phyloP scores from a whole-genome alignment of 2,113 vertebrate species.

The Corydoras sp. region DNA sequence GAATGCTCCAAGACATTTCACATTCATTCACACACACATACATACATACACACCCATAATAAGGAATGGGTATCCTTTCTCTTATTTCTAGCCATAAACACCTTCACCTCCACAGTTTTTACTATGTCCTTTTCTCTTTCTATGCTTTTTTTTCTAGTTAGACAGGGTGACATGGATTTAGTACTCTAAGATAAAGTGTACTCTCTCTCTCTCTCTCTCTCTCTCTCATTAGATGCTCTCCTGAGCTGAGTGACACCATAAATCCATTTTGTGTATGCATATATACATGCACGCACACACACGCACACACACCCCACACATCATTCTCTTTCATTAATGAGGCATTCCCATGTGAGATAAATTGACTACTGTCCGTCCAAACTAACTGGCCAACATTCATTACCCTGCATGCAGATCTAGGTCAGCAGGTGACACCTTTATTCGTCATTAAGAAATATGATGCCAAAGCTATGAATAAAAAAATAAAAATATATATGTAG shows the following conservation, averaged over 20 bases:
- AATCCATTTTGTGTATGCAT: slow-evolving; percentile 76
- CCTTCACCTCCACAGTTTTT: slow-evolving; percentile 6
- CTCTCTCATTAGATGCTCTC: slow-evolving; percentile 93
- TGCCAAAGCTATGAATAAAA: slow-evolving; percentile 47
- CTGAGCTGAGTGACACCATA: slow-evolving; percentile 95
- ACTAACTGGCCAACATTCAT: slow-evolving; percentile 80
- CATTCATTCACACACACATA: slow-evolving; percentile 71
- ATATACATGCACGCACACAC: slow-evolving; percentile 26
- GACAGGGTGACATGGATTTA: slow-evolving; percentile 65
- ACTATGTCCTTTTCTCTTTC: slow-evolving; percentile 3
- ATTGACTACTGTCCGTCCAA: slow-evolving; percentile 89
- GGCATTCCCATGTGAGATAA: slow-evolving; percentile 95
- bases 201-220: slow-evolving; percentile 44
- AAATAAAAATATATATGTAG: slow-evolving; percentile 50
- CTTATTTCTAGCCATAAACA: no score
- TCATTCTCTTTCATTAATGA: slow-evolving; percentile 91
- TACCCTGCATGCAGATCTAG: slow-evolving; percentile 77
- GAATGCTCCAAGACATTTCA: slow-evolving; percentile 73
- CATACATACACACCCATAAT: slow-evolving; percentile 51
- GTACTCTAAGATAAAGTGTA: slow-evolving; percentile 65
- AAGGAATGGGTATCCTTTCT: slow-evolving; percentile 82
- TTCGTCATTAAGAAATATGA: slow-evolving; percentile 61
- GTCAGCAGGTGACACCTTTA: slow-evolving; percentile 61
- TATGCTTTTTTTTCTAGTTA: slow-evolving; percentile 51
- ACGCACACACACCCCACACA: neutral